These are phyloP conservation scores for Philereme vetulata DNA, from an alignment of 2,888 invertebrate genomes.

Conservation along the genomic window DNA sequence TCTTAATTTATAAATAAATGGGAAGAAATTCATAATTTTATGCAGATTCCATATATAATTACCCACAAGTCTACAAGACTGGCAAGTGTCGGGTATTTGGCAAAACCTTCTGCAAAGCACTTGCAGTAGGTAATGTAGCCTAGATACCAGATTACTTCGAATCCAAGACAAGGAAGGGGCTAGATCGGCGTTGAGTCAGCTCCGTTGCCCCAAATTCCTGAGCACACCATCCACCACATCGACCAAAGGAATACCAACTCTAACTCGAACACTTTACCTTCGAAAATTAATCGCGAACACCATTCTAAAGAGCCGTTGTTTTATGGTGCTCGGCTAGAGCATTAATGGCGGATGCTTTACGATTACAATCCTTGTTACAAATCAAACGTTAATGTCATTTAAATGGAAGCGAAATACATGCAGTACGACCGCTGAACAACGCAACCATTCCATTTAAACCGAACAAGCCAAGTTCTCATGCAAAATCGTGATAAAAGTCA, in stretches of 20 bases:
- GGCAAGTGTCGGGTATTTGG: background rate
- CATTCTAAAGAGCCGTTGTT: conserved; percentile 64
- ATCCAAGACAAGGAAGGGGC: conserved; percentile 69
- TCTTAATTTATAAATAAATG: too few relatives aligned
- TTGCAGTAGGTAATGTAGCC: conserved; percentile 16
- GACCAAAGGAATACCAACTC: conserved; percentile 55
- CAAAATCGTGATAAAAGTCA: conserved; percentile 44
- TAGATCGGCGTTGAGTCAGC: conserved; percentile 79
- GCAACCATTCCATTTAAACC: conserved; percentile 35
- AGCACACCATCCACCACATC: conserved; percentile 67
- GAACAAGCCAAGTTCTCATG: conserved; percentile 46
- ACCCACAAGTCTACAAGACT: background rate
- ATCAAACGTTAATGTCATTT: conserved; percentile 49
- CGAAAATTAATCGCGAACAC: conserved; percentile 22
- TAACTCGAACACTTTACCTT: conserved; percentile 43
- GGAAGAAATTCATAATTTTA: too few relatives aligned
- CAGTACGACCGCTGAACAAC: conserved; percentile 25
- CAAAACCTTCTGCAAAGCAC: conserved; percentile 11
- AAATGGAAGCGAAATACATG: conserved; percentile 41
- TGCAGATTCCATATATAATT: background rate
- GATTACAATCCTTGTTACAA: conserved; percentile 38
- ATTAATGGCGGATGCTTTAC: conserved; percentile 70
- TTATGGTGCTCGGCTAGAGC: conserved; percentile 57
- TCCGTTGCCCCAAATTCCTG: conserved; percentile 78
- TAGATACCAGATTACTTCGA: conserved; percentile 54